Base-by-base conservation (phyloP, 2,888 invertebrate species). In the Hypomecis atomaria region DNA sequence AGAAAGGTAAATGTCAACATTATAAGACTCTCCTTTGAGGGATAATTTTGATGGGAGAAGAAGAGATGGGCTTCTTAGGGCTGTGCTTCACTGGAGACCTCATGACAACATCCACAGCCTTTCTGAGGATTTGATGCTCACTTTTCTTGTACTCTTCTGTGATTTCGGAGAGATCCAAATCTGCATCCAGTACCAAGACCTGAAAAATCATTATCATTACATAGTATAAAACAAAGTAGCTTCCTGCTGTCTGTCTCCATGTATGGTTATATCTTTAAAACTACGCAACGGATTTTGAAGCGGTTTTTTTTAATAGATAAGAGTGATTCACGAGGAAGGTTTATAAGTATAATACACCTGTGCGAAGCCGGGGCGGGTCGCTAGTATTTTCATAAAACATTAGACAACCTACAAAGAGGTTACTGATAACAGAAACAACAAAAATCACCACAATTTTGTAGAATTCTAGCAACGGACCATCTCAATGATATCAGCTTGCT, bases 151-250 rank as follows among this genome's bases (percentile, higher is more conserved):
- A 96, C 72, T 95, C 95, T 58, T 94, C 92, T 10, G 93, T 90
- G 77, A 96, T 95, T 73, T 94, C 93, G 5, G 95, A 94, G 40
- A 95, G 84, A 78, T 95, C 94, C 70, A 94, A 85, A 81, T 96
- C 94, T 13, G 94, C 96, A 82, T 96, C 94, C 67, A 96, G 78
- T n/a, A 95, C 94, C 43, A 96, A 77, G 5, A 96, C 95, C 94
- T 94, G 79, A 86, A 62, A 43, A 56, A 38, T n/a, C n/a, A n/a
- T n/a, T n/a, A n/a, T n/a, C n/a, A n/a, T n/a, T n/a, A n/a, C n/a
- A n/a, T n/a, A n/a, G n/a, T n/a, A n/a, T n/a, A n/a, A n/a, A n/a
- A n/a, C n/a, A n/a, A n/a, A n/a, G n/a, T n/a, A n/a, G n/a, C n/a
- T n/a, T n/a, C n/a, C n/a, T n/a, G n/a, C n/a, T n/a, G n/a, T n/a